Base-by-base conservation (phyloP, 2,113 vertebrate species). In the Edolisoma coerulescens region DNA sequence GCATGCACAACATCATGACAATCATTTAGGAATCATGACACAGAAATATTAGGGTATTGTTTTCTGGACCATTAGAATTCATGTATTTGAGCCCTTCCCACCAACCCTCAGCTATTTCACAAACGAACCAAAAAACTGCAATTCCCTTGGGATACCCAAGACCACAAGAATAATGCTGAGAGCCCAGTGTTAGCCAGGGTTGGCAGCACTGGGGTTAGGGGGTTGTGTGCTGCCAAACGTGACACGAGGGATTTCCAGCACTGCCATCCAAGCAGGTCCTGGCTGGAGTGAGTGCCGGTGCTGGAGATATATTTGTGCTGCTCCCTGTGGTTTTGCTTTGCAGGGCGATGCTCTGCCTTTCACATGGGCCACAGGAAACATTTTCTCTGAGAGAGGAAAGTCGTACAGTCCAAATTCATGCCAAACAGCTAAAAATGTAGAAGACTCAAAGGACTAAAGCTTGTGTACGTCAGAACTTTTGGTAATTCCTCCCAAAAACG, bases 401-500 rank as follows among this genome's bases (percentile, higher is more conserved):
- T 26, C 0, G 0, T 33, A 47, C 42, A 52, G 47, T 4, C 27
- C 71, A 67, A 63, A 86, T 56, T 45, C 67, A 37, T 1, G 10
- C 59, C 82, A 54, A 83, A 73, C 2, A 11, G 49, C 78, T 96
- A 91, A 79, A 91, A 90, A 93, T 54, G 33, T 13, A 78, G 59
- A 79, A 70, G 54, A 61, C 42, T 37, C 44, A 7, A 83, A 64
- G 60, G 45, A 77, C 53, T 69, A 73, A 91, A 50, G 54, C 84
- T 50, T 32, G 59, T 8, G 13, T 67, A 68, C 22, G 17, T 90
- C 56, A 88, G 85, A 91, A 76, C 59, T 88, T 45, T 52, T 11
- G 28, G 76, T 93, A 94, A 90, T 86, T 77, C 90, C 76, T 91
- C 93, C 47, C 50, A 89, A 86, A 90, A 42, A 74, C 64, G 74